Base-by-base conservation (phyloP, 1,140 invertebrate species). In the Homarus americanus region DNA sequence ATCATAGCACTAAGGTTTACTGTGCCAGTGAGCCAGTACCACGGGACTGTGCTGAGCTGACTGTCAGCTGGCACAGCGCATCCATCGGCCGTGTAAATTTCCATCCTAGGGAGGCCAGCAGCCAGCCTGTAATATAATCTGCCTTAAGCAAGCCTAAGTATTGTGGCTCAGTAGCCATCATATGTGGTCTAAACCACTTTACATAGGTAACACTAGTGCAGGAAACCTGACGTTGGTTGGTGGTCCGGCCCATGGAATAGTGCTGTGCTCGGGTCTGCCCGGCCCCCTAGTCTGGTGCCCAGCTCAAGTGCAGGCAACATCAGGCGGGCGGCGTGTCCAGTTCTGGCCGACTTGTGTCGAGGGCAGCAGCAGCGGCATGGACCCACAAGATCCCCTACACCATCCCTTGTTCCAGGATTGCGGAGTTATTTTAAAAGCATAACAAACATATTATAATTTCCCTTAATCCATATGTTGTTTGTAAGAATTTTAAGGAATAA, bases 401-500 rank as follows among this genome's bases (percentile, higher is more conserved):
- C 82, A 91, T 86, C 89, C 89, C 89, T 88, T 85, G 83, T 91
- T 91, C 89, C 89, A 91, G 89, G 89, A 91, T 91, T 91, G 82
- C 82, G 72, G 73, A 86, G 89, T 91, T 91, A 91, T 85, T 86
- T 91, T 91, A 86, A 91, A 91, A 91, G 89, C 89, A 91, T 86
- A 91, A 86, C 89, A 91, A 91, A 91, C 82, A 91, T 91, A 78
- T 75, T 90, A 82, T 91, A 69, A 91, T 91, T 91, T 91, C 89
- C 82, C 82, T 91, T 91, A 85, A 91, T 86, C 89, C 89, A 91
- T 86, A 91, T 91, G 89, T 91, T 91, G 89, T 91, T 91, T 91
- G 89, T 91, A 91, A 91, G 89, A 91, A 91, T 91, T 91, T 91
- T 86, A 91, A 91, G 89, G 83, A 91, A 91, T 91, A 91, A 91